Percentiles rank a stretch among this genome's conserved stretches.
These are phyloP conservation scores for Corbicula japonica DNA, from an alignment of 2,888 invertebrate genomes.

Conservation along the genomic window DNA sequence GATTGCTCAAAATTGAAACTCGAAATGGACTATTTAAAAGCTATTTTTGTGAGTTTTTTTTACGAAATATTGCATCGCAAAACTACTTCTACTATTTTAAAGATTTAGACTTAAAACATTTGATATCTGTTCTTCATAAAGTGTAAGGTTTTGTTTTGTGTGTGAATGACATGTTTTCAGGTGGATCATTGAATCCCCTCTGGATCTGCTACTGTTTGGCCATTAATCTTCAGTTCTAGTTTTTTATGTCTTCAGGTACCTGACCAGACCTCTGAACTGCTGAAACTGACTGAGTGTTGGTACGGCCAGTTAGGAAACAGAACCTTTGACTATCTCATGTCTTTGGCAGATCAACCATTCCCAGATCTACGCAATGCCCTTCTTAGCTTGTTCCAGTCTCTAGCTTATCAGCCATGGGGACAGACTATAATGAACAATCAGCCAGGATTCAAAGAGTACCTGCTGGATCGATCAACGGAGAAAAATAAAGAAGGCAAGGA, in stretches of 20 bases:
- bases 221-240: neutral
- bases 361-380: constrained; percentile 92
- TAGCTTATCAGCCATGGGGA: constrained; percentile 93
- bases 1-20: too few species aligned
- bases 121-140: too few species aligned
- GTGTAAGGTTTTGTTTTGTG: too few species aligned
- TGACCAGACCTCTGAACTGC: constrained; percentile 87
- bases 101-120: too few species aligned
- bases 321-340: constrained; percentile 89
- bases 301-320: constrained; percentile 88
- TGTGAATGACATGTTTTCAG: too few species aligned
- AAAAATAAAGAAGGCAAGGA: constrained; percentile 91
- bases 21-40: too few species aligned
- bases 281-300: constrained; percentile 89
- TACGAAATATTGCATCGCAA: too few species aligned
- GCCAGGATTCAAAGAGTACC: constrained; percentile 92
- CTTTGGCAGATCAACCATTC: constrained; percentile 92
- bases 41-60: too few species aligned
- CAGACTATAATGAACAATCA: constrained; percentile 91
- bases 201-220: too few species aligned
- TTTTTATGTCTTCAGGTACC: constrained; percentile 82
- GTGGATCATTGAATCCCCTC: too few species aligned
- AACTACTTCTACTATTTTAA: too few species aligned
- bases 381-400: constrained; percentile 90
- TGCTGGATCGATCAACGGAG: constrained; percentile 92